Percentiles rank a stretch among this genome's conserved stretches.
These are phyloP conservation scores for Papilio helenus DNA, from an alignment of 1,140 invertebrate species.

Conservation along the genomic window DNA sequence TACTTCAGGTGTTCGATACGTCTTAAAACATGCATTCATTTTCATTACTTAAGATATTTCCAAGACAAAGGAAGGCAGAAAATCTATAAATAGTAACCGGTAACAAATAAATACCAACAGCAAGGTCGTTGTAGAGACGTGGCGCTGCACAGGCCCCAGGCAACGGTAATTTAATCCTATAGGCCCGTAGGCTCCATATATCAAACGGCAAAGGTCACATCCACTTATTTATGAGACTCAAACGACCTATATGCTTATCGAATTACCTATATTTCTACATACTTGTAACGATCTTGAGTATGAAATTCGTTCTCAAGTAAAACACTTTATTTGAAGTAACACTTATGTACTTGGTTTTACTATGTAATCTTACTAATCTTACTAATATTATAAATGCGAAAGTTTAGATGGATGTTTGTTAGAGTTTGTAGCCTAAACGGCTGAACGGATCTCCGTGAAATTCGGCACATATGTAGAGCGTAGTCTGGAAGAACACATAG, in stretches of 20 bases:
- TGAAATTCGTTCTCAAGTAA: neutral
- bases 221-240: slow-evolving; percentile 2
- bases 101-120: slow-evolving; percentile 13
- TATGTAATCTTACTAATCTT: no score
- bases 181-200: slow-evolving; percentile 1
- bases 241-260: slow-evolving; percentile 13
- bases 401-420: no score
- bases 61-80: slow-evolving; percentile 20
- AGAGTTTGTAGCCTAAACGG: no score
- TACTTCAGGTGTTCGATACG: no score
- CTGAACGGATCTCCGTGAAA: no score
- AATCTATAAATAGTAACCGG: slow-evolving; percentile 14
- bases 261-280: neutral
- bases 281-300: neutral
- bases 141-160: neutral
- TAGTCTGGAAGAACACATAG: no score
- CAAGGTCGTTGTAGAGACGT: slow-evolving; percentile 2
- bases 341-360: no score
- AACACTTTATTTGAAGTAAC: no score
- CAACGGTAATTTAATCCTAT: slow-evolving; percentile 24
- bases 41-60: neutral
- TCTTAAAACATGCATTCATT: neutral
- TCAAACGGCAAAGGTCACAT: slow-evolving; percentile 12
- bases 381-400: no score
- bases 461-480: no score